A percentile compares a stretch with the other conserved stretches of the same genome.
Evolutionary conservation across 53 echinoderm and acorn worm genomes (phyloP).

Genomic region (Henricia sp.): DNA sequence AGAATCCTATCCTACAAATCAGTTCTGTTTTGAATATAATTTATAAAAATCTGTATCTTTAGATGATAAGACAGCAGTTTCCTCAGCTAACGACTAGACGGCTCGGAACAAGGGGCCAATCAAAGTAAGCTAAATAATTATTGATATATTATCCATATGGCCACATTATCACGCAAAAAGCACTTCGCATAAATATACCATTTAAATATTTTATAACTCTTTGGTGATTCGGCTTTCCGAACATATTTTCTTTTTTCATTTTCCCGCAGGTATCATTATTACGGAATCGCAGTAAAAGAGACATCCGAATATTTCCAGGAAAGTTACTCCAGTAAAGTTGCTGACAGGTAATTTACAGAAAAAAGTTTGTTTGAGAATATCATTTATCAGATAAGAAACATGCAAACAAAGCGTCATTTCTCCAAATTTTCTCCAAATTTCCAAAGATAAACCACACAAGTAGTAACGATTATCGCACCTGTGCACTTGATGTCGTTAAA

Average conservation of each 20-base stretch:
- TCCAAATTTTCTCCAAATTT: too few relatives aligned
- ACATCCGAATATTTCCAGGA: constrained; percentile 67
- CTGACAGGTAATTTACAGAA: constrained; percentile 59
- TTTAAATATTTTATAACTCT: background rate
- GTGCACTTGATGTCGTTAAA: too few relatives aligned
- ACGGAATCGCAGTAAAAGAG: constrained; percentile 68
- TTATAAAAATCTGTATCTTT: too few relatives aligned
- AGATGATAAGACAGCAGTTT: constrained; percentile 76
- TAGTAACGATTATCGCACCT: too few relatives aligned
- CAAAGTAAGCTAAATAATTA: constrained; percentile 53
- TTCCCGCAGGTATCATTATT: constrained; percentile 66
- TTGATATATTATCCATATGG: background rate
- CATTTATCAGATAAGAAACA: too few relatives aligned
- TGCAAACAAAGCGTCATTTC: too few relatives aligned
- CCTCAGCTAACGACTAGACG: constrained; percentile 74
- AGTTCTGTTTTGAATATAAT: background rate
- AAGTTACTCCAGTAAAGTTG: constrained; percentile 49
- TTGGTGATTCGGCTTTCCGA: background rate
- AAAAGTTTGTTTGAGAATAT: too few relatives aligned
- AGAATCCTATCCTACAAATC: background rate
- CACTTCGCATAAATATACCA: background rate
- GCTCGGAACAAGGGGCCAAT: constrained; percentile 74
- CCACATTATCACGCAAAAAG: background rate
- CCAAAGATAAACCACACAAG: too few relatives aligned
- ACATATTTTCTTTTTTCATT: background rate